phyloP scores from a whole-genome alignment of 2,888 invertebrate species.

The Drosophila helvetica region DNA sequence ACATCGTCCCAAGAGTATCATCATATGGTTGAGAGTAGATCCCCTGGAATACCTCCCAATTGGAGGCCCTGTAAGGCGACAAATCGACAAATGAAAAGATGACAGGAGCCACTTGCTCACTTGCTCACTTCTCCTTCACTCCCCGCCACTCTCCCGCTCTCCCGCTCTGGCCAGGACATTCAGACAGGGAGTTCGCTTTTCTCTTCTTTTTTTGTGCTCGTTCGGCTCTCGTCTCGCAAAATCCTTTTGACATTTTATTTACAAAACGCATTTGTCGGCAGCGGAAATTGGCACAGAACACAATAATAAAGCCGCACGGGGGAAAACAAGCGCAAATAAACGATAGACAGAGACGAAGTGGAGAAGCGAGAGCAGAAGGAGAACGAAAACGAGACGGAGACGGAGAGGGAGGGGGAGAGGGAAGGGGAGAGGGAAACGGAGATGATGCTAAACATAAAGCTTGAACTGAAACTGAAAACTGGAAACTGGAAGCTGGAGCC shows the following conservation, averaged over 20 bases:
- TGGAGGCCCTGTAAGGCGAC: constrained; percentile 27
- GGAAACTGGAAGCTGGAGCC: not conserved
- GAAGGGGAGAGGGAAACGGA: not conserved
- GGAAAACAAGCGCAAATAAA: constrained; percentile 46
- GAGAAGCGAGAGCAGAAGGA: constrained; percentile 8
- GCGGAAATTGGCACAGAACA: constrained; percentile 71
- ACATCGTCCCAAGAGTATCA: not conserved
- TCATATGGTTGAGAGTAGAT: not conserved
- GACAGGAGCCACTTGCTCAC: constrained; percentile 34
- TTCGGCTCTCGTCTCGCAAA: constrained; percentile 49
- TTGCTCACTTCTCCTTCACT: constrained; percentile 1
- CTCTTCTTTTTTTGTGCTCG: constrained; percentile 20
- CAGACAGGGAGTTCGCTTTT: constrained; percentile 38
- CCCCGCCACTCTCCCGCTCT: constrained; percentile 28
- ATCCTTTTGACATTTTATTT: constrained; percentile 75
- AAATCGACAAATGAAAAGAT: constrained; percentile 55
- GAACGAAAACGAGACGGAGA: not conserved
- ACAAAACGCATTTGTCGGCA: constrained; percentile 74
- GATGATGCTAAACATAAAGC: not conserved
- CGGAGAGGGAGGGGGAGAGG: not conserved
- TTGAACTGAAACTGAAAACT: not conserved
- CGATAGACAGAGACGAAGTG: constrained; percentile 1
- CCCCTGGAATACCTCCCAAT: fast-evolving
- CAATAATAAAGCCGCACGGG: constrained; percentile 67
- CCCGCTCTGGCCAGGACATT: constrained; percentile 24